phyloP scores from a whole-genome alignment of 2,888 invertebrate species.

The Rugalucina vietnamica region DNA sequence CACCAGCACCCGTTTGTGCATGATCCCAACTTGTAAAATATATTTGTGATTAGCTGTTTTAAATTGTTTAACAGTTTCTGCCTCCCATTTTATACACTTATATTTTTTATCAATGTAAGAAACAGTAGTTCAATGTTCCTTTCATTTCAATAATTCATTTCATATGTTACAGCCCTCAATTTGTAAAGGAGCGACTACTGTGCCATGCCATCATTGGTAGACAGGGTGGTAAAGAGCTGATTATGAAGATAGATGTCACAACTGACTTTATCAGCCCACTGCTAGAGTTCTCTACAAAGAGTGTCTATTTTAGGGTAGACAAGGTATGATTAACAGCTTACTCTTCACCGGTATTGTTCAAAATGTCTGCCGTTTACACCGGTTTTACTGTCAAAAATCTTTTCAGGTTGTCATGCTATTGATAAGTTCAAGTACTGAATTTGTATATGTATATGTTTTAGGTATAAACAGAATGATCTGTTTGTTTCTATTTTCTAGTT shows the following conservation, averaged over 20 bases:
- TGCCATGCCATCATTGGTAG: slow-evolving; percentile 84
- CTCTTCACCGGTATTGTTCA: too few relatives aligned
- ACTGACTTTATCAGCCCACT: slow-evolving; percentile 83
- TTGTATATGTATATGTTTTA: background rate
- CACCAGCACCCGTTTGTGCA: too few relatives aligned
- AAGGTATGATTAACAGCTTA: slow-evolving; percentile 81
- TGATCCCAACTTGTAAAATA: too few relatives aligned
- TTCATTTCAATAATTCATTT: too few relatives aligned
- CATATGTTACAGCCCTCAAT: slow-evolving; percentile 76
- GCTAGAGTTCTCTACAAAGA: slow-evolving; percentile 82
- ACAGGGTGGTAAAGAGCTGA: slow-evolving; percentile 83
- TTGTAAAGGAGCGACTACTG: slow-evolving; percentile 80
- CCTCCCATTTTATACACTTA: too few relatives aligned
- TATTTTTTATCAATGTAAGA: too few relatives aligned
- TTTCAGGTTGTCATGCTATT: background rate
- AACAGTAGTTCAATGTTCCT: too few relatives aligned
- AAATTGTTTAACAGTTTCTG: too few relatives aligned
- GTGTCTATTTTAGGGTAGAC: slow-evolving; percentile 82
- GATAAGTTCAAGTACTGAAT: background rate
- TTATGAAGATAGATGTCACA: slow-evolving; percentile 82
- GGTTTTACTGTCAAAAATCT: too few relatives aligned
- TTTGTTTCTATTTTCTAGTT: too few relatives aligned
- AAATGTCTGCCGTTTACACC: too few relatives aligned
- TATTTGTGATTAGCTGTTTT: too few relatives aligned
- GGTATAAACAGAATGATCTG: background rate